Conservation (phyloP, 2,113 vertebrate genomes). For the Chloebia gouldiae region DNA sequence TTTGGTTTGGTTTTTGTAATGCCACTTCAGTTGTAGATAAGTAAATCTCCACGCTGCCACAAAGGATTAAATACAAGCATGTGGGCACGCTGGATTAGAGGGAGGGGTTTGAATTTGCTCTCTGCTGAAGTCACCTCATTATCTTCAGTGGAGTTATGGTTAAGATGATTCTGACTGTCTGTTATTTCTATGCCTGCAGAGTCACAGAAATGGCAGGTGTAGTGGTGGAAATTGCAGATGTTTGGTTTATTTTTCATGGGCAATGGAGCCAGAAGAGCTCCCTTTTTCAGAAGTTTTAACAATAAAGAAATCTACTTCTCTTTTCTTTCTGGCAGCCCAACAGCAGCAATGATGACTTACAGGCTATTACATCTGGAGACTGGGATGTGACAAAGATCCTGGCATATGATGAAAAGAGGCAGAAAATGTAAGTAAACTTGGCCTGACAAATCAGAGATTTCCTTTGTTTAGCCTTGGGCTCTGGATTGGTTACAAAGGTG, state of each 20-base stretch:
- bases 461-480: neutral
- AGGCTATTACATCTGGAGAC: slow-evolving; percentile 93
- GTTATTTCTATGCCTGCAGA: neutral
- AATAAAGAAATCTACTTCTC: neutral
- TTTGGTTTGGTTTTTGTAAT: neutral
- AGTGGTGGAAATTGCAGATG: neutral
- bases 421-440: slow-evolving; percentile 85
- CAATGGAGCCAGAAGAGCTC: neutral
- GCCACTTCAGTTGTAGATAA: neutral
- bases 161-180: neutral
- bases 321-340: slow-evolving; percentile 81
- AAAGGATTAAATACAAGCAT: neutral
- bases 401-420: slow-evolving; percentile 88
- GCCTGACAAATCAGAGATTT: neutral
- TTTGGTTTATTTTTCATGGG: neutral
- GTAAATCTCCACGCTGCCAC: neutral
- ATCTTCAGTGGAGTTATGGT: neutral
- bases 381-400: slow-evolving; percentile 95
- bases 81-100: neutral
- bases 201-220: neutral
- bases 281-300: neutral
- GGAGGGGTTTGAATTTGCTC: neutral
- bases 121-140: neutral
- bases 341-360: slow-evolving; percentile 88
- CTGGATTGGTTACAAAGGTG: neutral